Evolutionary conservation across 2,888 invertebrate genomes (phyloP), one percentile per base, ranked within the genome.

Genomic region (Ferrisia virgata): DNA sequence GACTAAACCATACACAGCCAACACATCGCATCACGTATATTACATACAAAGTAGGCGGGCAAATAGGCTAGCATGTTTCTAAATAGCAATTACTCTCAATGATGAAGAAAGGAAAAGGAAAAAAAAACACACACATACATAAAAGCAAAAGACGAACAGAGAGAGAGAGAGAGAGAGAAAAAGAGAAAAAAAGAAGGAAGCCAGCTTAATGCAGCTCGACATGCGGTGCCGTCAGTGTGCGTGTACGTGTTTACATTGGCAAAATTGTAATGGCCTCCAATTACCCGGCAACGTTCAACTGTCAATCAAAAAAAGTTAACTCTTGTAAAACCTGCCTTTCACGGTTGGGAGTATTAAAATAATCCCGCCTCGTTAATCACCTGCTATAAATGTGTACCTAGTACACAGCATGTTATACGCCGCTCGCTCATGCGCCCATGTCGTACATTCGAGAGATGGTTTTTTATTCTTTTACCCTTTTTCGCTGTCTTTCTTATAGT

Each of bases 291-390:
- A 82, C 82, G 82, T 82, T 82, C 40, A 82, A 82, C 69, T 72
- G 82, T 82, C 82, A 82, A 82, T 82, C 82, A 82, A 82, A 72
- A 28, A 28, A 82, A 72, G 28, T 69, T 40, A 39, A 82, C 82
- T 82, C 82, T 81, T 81, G 53, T 82, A 82, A 82, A 82, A 82
- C 82, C 82, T 82, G 82, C 82, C 82, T 82, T 82, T 43, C 72
- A 69, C 72, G 36, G 40, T 28, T 36, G 82, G 82, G 82, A 82
- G 72, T 69, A 72, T 82, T 72, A 82, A 82, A 82, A 82, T 82
- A 72, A 82, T 82, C 82, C 82, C 82, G 82, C 82, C 82, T 82
- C 82, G 82, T 72, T 82, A 82, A 82, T 82, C 82, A 82, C 82
- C 82, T 82, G 82, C 82, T 82, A 53, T 11, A 72, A 31, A 72